These are phyloP conservation scores for Malurus splendens DNA, from an alignment of 2,797 vertebrate species.

Conservation along the genomic window DNA sequence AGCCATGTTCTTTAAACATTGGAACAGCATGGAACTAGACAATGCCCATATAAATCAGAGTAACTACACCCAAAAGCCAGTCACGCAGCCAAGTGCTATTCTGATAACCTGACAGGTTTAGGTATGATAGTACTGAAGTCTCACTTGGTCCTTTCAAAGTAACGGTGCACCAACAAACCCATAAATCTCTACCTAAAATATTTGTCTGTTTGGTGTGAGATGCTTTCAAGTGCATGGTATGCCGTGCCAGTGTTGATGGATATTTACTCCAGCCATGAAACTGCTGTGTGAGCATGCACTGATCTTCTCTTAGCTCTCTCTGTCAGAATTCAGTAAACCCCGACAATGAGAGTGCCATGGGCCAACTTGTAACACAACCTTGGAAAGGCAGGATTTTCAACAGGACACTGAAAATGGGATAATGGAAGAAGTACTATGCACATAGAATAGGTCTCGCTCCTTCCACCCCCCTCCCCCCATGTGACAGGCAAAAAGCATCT, in stretches of 20 bases:
- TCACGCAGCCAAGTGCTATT: not conserved
- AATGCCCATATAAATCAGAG: not conserved
- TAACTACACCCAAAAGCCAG: not conserved
- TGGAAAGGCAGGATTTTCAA: not conserved
- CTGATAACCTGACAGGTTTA: not conserved
- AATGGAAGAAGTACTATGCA: not conserved
- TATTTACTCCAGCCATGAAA: not conserved
- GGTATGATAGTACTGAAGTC: not conserved
- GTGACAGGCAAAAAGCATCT: not conserved
- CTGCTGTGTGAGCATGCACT: not conserved
- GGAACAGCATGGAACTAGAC: not conserved
- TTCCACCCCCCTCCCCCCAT: fast-evolving
- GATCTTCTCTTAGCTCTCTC: not conserved
- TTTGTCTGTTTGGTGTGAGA: not conserved
- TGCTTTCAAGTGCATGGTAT: not conserved
- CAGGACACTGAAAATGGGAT: not conserved
- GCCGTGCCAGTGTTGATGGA: not conserved
- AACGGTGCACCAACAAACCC: not conserved
- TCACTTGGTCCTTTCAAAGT: not conserved
- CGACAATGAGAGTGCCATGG: not conserved
- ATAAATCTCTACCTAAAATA: not conserved
- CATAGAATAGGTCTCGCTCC: not conserved
- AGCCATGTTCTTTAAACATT: not conserved
- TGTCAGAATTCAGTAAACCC: not conserved
- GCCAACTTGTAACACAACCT: not conserved